phyloP scores from a whole-genome alignment of 2,797 vertebrate genomes.

The Acanthis flammea region DNA sequence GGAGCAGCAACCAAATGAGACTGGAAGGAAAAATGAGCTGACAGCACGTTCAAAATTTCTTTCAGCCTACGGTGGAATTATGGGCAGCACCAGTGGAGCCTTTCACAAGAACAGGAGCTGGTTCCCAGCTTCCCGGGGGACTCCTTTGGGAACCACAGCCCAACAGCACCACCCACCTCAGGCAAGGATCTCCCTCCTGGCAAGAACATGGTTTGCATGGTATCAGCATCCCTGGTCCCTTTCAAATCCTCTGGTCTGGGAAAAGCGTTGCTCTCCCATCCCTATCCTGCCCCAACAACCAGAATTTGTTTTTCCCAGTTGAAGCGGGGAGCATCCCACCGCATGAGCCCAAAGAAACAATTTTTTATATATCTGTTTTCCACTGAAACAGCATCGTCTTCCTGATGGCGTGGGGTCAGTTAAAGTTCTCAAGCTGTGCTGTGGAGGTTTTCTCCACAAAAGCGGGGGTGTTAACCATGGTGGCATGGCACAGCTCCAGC shows the following conservation, averaged over 20 bases:
- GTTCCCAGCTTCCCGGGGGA: background rate
- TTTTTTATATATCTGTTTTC: background rate
- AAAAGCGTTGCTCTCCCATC: background rate
- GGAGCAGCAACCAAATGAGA: rapidly evolving
- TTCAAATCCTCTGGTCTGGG: background rate
- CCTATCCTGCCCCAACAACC: background rate
- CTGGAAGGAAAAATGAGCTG: background rate
- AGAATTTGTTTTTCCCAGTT: background rate
- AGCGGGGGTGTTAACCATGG: conserved; percentile 1
- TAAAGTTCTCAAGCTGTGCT: background rate
- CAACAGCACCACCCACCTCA: background rate
- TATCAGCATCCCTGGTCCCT: background rate
- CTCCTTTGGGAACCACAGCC: rapidly evolving
- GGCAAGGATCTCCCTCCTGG: background rate
- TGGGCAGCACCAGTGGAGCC: background rate
- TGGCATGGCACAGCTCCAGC: conserved; percentile 32
- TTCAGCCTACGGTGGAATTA: background rate
- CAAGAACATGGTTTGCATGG: background rate
- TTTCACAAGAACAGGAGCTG: background rate
- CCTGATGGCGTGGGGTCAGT: background rate
- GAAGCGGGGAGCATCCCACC: background rate
- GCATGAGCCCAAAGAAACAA: background rate
- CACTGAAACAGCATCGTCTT: background rate
- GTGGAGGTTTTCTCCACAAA: background rate
- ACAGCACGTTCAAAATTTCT: background rate